These are phyloP conservation scores for Xenopus laevis DNA, from an alignment of 2,113 vertebrate genomes.

Conservation along the genomic window DNA sequence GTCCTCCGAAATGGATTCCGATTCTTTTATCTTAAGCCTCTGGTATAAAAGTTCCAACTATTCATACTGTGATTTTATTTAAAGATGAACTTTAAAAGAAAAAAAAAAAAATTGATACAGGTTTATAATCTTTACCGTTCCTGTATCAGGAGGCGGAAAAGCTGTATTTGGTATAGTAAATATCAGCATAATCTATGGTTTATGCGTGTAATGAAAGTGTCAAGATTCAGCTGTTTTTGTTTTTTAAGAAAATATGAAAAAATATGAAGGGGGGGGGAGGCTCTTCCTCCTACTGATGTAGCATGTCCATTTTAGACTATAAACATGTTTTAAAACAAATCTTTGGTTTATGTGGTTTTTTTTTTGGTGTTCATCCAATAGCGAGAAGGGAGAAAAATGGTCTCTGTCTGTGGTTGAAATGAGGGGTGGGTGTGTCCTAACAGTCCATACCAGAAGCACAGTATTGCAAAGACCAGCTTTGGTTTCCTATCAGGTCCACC, in stretches of 20 bases:
- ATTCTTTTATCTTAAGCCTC: constrained; percentile 66
- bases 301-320: constrained; percentile 91
- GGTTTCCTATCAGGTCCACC: no score
- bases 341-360: neutral
- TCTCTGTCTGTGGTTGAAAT: no score
- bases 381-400: no score
- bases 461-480: no score
- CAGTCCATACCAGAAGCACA: no score
- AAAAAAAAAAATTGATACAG: constrained; percentile 70
- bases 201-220: constrained; percentile 77
- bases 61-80: constrained; percentile 79
- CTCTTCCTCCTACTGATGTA: constrained; percentile 81
- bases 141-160: constrained; percentile 80
- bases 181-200: constrained; percentile 78
- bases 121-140: constrained; percentile 73
- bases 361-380: neutral
- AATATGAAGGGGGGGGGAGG: constrained; percentile 61
- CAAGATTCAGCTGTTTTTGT: constrained; percentile 70
- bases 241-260: neutral
- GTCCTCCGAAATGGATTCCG: neutral
- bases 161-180: constrained; percentile 76
- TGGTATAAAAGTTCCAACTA: constrained; percentile 69
- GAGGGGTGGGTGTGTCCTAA: no score
- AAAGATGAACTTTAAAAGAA: constrained; percentile 74
- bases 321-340: constrained; percentile 48